Conservation (phyloP, 2,888 invertebrate species). For the Monochamus alternatus region DNA sequence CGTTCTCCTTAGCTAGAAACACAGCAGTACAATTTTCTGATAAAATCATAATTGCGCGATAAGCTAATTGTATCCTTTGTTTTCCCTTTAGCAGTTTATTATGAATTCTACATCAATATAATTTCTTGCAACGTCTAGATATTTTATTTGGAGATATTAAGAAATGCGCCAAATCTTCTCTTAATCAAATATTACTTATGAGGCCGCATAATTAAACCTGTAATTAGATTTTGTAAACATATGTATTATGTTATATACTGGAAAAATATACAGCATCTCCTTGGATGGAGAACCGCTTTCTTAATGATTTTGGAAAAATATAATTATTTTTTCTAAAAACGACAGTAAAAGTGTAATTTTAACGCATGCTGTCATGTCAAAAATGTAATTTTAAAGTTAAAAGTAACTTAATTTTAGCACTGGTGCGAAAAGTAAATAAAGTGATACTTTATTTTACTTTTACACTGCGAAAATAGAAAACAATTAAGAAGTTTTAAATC, state of each 20-base stretch:
- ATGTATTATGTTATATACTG: neutral
- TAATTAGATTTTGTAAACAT: neutral
- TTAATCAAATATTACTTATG: too few relatives aligned
- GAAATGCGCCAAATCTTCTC: neutral
- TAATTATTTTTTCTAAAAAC: too few relatives aligned
- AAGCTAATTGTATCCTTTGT: conserved; percentile 22
- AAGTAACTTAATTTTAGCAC: too few relatives aligned
- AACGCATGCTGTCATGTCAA: too few relatives aligned
- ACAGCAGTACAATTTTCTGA: conserved; percentile 28
- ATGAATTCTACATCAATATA: conserved; percentile 7
- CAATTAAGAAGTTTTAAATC: too few relatives aligned
- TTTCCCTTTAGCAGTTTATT: neutral
- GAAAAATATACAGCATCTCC: neutral
- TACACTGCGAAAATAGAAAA: too few relatives aligned
- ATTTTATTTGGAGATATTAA: neutral
- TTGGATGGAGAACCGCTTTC: too few relatives aligned
- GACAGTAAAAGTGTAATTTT: too few relatives aligned
- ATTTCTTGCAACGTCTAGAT: conserved; percentile 11
- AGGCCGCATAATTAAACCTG: neutral
- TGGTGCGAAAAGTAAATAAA: too few relatives aligned
- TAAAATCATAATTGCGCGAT: conserved; percentile 22
- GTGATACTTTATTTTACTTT: too few relatives aligned
- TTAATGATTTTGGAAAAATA: too few relatives aligned
- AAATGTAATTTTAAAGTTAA: too few relatives aligned
- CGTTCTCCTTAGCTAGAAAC: conserved; percentile 3